Conservation (phyloP, 2,888 invertebrate genomes). For the Oligia strigilis region DNA sequence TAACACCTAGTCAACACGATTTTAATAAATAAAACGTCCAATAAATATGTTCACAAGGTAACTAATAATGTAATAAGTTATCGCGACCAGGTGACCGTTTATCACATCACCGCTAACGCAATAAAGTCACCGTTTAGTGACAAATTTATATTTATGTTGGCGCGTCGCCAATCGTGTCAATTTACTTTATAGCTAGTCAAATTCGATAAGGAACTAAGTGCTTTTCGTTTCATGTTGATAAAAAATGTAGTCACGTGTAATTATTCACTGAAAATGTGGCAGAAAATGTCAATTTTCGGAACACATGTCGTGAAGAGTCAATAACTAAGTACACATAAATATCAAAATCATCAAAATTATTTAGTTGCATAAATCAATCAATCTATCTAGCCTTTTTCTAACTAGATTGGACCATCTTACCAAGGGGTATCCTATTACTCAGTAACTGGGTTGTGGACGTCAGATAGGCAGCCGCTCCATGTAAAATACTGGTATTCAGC, state of each 20-base stretch:
- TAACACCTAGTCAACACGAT: not conserved
- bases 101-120: slow-evolving; percentile 51
- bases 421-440: too few species aligned
- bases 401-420: not conserved
- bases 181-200: slow-evolving; percentile 41
- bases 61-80: slow-evolving; percentile 43
- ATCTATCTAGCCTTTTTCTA: too few species aligned
- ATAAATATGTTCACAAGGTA: slow-evolving; percentile 25
- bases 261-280: not conserved
- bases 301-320: not conserved
- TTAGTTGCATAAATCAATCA: too few species aligned
- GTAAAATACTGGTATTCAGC: too few species aligned
- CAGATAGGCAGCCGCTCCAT: too few species aligned
- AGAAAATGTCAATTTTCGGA: not conserved
- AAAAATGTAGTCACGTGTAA: not conserved
- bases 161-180: slow-evolving; percentile 54
- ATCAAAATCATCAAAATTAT: too few species aligned
- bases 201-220: slow-evolving; percentile 27
- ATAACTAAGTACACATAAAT: not conserved
- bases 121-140: slow-evolving; percentile 57
- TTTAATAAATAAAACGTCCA: slow-evolving; percentile 15
- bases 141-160: slow-evolving; percentile 57
- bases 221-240: slow-evolving; percentile 16
- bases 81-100: slow-evolving; percentile 34
- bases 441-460: too few species aligned